Evolutionary conservation across 2,113 vertebrate species (phyloP).

Genomic region (Hiodon tergisus): DNA sequence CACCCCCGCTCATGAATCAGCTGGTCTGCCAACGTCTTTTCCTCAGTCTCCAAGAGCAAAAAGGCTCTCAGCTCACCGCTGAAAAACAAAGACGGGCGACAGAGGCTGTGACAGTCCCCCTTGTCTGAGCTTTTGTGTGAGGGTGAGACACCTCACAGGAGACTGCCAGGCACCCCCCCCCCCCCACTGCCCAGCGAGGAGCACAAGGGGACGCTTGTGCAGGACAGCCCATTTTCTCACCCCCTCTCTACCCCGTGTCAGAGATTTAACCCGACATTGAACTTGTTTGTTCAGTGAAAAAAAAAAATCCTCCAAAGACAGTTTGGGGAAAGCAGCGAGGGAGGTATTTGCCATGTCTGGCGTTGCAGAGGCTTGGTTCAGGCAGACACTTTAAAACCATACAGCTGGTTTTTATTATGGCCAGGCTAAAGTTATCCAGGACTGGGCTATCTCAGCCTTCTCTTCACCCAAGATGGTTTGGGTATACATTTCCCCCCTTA

Average conservation of each 20-base stretch:
- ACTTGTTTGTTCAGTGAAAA: constrained; percentile 49
- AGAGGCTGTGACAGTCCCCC: not conserved
- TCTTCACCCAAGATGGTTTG: not conserved
- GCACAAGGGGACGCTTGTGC: constrained; percentile 16
- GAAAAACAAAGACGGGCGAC: not conserved
- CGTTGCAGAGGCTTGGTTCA: not conserved
- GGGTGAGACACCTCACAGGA: no score
- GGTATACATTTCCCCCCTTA: no score
- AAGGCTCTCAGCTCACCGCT: not conserved
- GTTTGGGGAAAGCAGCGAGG: no score
- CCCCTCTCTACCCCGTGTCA: no score
- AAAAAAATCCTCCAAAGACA: not conserved
- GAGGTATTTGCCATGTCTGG: no score
- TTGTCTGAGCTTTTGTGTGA: not conserved
- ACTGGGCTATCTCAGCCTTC: constrained; percentile 26
- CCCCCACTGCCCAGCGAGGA: not conserved
- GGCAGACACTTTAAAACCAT: constrained; percentile 18
- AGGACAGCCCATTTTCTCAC: no score
- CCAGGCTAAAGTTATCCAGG: constrained; percentile 47
- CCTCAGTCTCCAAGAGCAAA: constrained; percentile 24
- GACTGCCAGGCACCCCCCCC: no score
- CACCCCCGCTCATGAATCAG: constrained; percentile 40
- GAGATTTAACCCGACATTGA: constrained; percentile 43
- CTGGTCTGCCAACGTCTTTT: constrained; percentile 24
- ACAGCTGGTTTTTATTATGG: constrained; percentile 61